Conservation (phyloP, 23 tunicate species). For the Aplidium turbinatum region DNA sequence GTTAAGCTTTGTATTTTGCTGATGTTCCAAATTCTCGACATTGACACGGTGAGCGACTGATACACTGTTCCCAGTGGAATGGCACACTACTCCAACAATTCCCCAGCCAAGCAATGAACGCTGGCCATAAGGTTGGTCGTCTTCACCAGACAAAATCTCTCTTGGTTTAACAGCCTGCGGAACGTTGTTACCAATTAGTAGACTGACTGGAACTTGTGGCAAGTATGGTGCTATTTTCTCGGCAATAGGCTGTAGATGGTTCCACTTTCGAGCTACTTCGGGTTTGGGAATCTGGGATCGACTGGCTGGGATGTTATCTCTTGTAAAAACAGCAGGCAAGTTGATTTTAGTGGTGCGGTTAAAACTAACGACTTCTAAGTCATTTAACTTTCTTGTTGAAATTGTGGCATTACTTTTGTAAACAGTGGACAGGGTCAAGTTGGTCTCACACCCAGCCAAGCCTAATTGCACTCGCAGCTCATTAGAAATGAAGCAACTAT, state of each 20-base stretch:
- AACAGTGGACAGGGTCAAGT: not conserved
- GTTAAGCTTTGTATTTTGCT: no score
- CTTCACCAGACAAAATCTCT: constrained; percentile 18
- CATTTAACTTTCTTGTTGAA: not conserved
- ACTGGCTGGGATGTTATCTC: not conserved
- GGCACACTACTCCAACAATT: constrained; percentile 5
- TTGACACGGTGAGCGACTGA: no score
- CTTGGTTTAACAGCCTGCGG: constrained; percentile 1
- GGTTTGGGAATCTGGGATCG: constrained; percentile 4
- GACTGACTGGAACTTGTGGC: not conserved
- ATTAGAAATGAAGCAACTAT: not conserved
- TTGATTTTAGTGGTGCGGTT: not conserved
- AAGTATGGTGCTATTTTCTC: no score
- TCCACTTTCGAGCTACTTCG: constrained; percentile 2
- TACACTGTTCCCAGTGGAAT: no score
- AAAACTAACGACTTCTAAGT: not conserved
- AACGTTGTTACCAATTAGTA: constrained; percentile 8
- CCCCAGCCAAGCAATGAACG: constrained; percentile 13
- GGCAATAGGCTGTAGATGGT: constrained; percentile 1
- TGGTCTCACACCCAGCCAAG: not conserved
- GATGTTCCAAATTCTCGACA: no score
- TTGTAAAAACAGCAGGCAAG: not conserved
- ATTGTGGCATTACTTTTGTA: constrained; percentile 1
- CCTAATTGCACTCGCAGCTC: not conserved
- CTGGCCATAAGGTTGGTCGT: constrained; percentile 24